Conservation (phyloP, 2,113 vertebrate genomes). For the Nothocercus julius region DNA sequence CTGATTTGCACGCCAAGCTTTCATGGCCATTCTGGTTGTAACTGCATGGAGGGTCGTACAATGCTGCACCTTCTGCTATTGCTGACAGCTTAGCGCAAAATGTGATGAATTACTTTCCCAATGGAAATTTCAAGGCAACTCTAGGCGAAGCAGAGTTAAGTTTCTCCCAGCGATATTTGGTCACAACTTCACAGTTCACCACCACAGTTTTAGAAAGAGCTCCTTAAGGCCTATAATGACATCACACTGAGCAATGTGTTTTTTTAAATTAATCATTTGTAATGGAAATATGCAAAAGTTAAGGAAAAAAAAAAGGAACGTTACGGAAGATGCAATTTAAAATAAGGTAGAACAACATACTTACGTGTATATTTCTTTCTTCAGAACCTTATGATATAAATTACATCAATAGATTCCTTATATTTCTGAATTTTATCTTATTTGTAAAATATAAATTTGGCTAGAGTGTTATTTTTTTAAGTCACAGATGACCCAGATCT, state of each 20-base stretch:
- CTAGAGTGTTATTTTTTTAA: not conserved
- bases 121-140: not conserved
- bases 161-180: not conserved
- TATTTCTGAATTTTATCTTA: rapidly evolving
- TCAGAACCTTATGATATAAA: not conserved
- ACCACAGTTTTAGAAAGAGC: not conserved
- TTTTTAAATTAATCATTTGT: not conserved
- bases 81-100: not conserved
- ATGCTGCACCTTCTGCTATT: rapidly evolving
- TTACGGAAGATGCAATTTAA: not conserved
- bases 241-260: not conserved
- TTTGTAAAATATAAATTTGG: not conserved
- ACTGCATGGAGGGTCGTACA: not conserved
- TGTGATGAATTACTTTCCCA: not conserved
- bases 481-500: not conserved
- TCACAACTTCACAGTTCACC: not conserved
- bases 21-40: not conserved
- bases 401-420: not conserved
- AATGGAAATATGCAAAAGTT: not conserved
- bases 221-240: not conserved
- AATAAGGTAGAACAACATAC: not conserved
- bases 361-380: not conserved
- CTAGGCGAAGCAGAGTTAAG: not conserved
- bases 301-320: not conserved
- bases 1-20: not conserved